Evolutionary conservation across 2,888 invertebrate genomes (phyloP), one percentile per base, ranked within the genome.

Genomic region (Dynastes grantii): DNA sequence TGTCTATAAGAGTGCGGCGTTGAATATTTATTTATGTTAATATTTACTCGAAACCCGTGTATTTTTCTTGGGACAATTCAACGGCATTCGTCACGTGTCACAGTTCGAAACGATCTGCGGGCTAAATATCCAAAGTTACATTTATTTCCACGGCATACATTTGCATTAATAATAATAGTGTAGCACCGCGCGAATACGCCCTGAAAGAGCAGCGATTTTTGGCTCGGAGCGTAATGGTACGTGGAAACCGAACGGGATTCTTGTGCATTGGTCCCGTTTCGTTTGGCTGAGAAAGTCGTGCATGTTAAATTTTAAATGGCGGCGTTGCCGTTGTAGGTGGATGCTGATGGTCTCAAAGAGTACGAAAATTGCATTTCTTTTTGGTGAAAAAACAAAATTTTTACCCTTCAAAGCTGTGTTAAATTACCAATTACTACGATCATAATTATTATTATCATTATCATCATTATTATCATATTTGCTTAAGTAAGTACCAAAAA

Each of bases 161-260:
- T 83, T 83, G 81, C 83, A 83, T 83, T 3, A 82, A 83, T 83
- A 80, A 82, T 81, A 78, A 81, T 78, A 63, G 81, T 81, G 81
- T 82, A 80, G 80, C 78, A 78, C 81, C 79, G 79, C 80, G 77
- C 80, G 81, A 81, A 45, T 45, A 45, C 45, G 45, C 45, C 45
- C 11, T 16, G n/a, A 13, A 13, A 55, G 55, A 55, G 55, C 45
- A 45, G 45, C 11, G 9, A 45, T 8, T 45, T 45, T 45, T 45
- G 11, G 45, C 45, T 45, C 11, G 2, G 45, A 45, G 45, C 45
- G 45, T 45, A 45, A 9, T 45, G 11, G 45, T 11, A 11, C 45
- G 45, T 11, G 45, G 45, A 45, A 0, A 45, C 45, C 1, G 45
- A 8, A 45, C 8, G 45, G 45, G 2, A 45, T 8, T 9, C 45